phyloP scores from a whole-genome alignment of 2,797 vertebrate species.

The Artibeus jamaicensis region DNA sequence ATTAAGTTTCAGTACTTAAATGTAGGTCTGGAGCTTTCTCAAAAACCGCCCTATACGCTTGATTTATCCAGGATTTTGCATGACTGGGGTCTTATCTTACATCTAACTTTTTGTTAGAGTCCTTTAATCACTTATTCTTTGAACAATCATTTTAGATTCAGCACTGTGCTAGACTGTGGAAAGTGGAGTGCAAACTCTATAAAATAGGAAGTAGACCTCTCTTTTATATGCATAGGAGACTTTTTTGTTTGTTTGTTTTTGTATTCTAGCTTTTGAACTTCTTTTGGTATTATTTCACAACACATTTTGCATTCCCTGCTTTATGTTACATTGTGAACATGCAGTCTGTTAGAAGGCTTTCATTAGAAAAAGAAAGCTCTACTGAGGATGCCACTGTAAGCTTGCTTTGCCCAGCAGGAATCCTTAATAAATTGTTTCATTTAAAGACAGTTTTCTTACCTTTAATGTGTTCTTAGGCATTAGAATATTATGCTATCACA shows the following conservation, averaged over 20 bases:
- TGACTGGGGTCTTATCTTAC: not conserved
- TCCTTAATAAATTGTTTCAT: constrained; percentile 54
- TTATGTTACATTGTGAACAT: constrained; percentile 52
- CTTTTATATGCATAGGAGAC: constrained; percentile 47
- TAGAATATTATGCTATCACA: constrained; percentile 52
- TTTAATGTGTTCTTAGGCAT: constrained; percentile 56
- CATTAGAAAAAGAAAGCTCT: constrained; percentile 61
- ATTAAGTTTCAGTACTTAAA: constrained; percentile 16
- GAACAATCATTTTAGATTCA: not conserved
- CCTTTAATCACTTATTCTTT: constrained; percentile 36
- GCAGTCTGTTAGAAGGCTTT: constrained; percentile 45
- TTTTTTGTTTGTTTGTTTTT: not conserved
- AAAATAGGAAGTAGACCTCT: constrained; percentile 8
- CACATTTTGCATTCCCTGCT: constrained; percentile 60
- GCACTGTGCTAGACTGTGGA: not conserved
- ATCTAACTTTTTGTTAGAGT: not conserved
- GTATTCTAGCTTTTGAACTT: constrained; percentile 65
- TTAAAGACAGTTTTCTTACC: constrained; percentile 54
- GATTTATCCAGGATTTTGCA: not conserved
- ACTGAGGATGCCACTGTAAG: constrained; percentile 36
- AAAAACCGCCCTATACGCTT: not conserved
- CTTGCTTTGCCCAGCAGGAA: constrained; percentile 59
- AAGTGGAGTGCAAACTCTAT: constrained; percentile 11
- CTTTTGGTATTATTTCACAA: constrained; percentile 64
- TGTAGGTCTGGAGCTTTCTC: constrained; percentile 26